These are phyloP conservation scores for Dynastes tityus DNA, from an alignment of 2,888 invertebrate genomes.

Conservation along the genomic window DNA sequence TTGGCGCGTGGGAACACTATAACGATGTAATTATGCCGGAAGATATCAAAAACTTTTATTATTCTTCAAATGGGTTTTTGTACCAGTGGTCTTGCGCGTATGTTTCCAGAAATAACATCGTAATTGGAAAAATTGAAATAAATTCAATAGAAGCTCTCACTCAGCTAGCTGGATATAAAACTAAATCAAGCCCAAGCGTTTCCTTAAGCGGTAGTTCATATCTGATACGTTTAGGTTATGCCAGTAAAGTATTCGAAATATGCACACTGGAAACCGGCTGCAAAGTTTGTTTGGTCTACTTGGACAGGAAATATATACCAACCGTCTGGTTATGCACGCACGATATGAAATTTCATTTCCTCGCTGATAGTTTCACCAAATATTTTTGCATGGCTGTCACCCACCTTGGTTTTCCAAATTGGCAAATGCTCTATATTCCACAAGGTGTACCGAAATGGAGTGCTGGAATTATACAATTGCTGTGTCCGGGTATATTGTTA, in stretches of 20 bases:
- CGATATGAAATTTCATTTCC: constrained; percentile 81
- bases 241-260: constrained; percentile 65
- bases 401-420: constrained; percentile 91
- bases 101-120: constrained; percentile 57
- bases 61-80: constrained; percentile 87
- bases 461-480: constrained; percentile 81
- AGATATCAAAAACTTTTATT: constrained; percentile 86
- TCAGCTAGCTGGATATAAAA: constrained; percentile 58
- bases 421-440: constrained; percentile 76
- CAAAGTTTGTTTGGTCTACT: constrained; percentile 64
- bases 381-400: constrained; percentile 92
- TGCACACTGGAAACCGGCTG: constrained; percentile 58
- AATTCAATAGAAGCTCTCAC: constrained; percentile 60
- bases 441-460: constrained; percentile 63
- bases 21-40: constrained; percentile 84
- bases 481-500: constrained; percentile 81
- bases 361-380: constrained; percentile 86
- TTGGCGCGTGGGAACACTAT: constrained; percentile 86
- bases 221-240: constrained; percentile 59
- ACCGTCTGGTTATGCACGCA: constrained; percentile 64
- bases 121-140: constrained; percentile 63
- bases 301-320: constrained; percentile 61
- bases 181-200: constrained; percentile 59
- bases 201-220: constrained; percentile 55
- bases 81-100: constrained; percentile 86